Conservation (phyloP, 2,797 vertebrate species). For the Linurgus olivaceus region DNA sequence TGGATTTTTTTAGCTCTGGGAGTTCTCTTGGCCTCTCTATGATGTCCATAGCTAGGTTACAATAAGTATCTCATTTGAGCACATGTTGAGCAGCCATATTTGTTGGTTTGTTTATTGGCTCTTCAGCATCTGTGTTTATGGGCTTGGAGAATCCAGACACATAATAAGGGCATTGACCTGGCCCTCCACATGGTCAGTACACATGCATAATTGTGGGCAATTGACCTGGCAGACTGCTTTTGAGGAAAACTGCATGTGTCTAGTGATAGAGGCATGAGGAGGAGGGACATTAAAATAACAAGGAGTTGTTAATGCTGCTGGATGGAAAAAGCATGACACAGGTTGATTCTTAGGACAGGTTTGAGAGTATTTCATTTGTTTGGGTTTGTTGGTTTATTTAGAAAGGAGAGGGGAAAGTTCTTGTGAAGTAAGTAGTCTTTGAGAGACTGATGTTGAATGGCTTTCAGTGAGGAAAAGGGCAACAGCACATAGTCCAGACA, state of each 20-base stretch:
- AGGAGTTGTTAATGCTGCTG: not conserved
- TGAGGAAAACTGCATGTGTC: not conserved
- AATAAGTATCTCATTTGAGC: not conserved
- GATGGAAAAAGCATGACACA: not conserved
- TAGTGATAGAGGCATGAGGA: accelerated
- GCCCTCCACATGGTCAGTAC: not conserved
- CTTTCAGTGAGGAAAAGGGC: not conserved
- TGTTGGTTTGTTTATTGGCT: not conserved
- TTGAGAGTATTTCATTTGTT: not conserved
- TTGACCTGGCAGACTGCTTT: not conserved
- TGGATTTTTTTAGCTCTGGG: not conserved
- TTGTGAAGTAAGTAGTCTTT: not conserved
- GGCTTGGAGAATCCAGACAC: not conserved
- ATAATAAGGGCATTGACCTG: not conserved
- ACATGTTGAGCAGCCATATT: not conserved
- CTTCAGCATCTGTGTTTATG: not conserved
- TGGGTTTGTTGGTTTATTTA: not conserved
- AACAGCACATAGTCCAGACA: not conserved
- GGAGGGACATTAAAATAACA: not conserved
- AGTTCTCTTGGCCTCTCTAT: not conserved
- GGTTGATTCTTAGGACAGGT: not conserved
- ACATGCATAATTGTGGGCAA: not conserved
- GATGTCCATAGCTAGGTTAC: not conserved
- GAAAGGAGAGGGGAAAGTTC: not conserved
- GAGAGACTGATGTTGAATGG: not conserved